Base-by-base conservation (phyloP, 2,888 invertebrate genomes). In the Stenotaenia linearis region DNA sequence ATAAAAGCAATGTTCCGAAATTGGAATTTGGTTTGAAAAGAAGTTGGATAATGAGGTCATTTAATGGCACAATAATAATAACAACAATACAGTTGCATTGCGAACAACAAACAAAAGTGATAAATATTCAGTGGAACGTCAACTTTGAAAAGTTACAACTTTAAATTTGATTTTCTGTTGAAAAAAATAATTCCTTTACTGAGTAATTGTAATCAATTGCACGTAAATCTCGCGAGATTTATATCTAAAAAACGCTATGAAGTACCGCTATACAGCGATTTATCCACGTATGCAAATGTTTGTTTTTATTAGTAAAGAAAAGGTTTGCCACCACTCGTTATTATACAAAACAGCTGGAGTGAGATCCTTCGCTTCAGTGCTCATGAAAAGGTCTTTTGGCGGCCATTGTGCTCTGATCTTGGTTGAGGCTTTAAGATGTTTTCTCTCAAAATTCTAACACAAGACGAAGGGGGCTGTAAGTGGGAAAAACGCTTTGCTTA, bases 321-420 rank as follows among this genome's bases (percentile, higher is more conserved):
- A 28, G 69, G 23, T 69, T 69, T 28, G 69, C 69, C 69, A 69
- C 28, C 69, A 69, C 69, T 69, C 25, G 69, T 69, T 69, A 69
- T 69, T 69, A 69, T 69, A 69, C 69, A 69, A 69, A 69, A 69
- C 69, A 69, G 69, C 69, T 69, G 69, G 69, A 69, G 69, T 69
- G 69, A 23, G 69, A 69, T 25, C 69, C 69, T 28, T 69, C 69
- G 69, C 69, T 69, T 28, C 69, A 25, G 28, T 69, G 28, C 69
- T 69, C 69, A 69, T 69, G 69, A 69, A 69, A 69, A 69, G 69
- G 69, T 69, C 69, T 69, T 69, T 69, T 69, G 69, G 69, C 69
- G 69, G 69, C 69, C 69, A 69, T 69, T 69, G 69, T 69, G 69
- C 69, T 69, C 25, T 69, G 69, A 23, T 69, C 69, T 69, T 69